Conservation (phyloP, 2,113 vertebrate species). For the Oceanites oceanicus region DNA sequence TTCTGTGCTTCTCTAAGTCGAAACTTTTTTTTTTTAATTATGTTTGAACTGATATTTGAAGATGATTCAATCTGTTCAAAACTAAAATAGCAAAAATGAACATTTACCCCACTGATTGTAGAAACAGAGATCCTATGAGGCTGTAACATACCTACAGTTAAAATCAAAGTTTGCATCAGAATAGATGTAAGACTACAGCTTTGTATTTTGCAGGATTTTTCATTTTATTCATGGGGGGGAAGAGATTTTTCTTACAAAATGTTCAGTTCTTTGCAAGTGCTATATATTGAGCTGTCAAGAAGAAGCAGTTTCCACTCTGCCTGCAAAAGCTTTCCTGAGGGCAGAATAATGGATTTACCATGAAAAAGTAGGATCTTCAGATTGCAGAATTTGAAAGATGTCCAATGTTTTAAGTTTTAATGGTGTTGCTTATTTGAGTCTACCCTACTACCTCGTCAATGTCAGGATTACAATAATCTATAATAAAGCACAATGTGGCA, state of each 20-base stretch:
- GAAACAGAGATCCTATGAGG: not conserved
- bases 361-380: not conserved
- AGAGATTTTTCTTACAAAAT: not conserved
- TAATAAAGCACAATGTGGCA: not conserved
- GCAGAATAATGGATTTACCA: not conserved
- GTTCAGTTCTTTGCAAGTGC: not conserved
- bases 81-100: not conserved
- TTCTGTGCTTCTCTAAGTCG: not conserved
- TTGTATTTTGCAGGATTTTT: not conserved
- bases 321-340: not conserved
- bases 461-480: not conserved
- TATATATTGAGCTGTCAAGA: not conserved
- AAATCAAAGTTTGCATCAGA: not conserved
- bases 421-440: not conserved
- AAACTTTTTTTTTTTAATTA: not conserved
- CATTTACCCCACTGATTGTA: not conserved
- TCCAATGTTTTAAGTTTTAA: slow-evolving; percentile 6
- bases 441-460: not conserved
- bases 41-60: not conserved
- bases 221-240: not conserved
- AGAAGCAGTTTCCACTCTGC: not conserved
- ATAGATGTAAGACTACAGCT: not conserved
- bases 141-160: not conserved
- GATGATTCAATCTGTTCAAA: not conserved
- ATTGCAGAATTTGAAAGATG: not conserved